Evolutionary conservation across 2,797 vertebrate genomes (phyloP).

Genomic region (Peromyscus nudipes): DNA sequence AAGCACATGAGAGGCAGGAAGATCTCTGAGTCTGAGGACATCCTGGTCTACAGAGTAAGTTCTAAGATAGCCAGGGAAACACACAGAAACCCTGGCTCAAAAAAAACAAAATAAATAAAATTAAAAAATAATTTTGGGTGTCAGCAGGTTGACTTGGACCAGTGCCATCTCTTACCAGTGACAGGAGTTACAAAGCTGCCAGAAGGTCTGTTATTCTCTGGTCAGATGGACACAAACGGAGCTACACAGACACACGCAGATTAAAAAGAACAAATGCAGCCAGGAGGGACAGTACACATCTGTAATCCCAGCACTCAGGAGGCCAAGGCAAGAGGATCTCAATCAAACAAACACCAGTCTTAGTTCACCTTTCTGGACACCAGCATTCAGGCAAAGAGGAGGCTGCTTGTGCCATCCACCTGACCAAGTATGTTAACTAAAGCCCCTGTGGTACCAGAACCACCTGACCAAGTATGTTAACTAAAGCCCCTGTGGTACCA

Average conservation of each 20-base stretch:
- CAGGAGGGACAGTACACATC: too few relatives aligned
- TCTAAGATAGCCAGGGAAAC: neutral
- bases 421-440: neutral
- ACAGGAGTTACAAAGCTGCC: neutral
- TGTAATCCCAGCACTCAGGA: neutral
- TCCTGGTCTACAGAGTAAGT: neutral
- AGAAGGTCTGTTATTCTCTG: neutral
- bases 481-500: neutral
- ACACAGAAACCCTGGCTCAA: neutral
- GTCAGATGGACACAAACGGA: neutral
- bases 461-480: neutral
- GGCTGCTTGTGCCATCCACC: fast-evolving
- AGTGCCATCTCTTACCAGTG: too few relatives aligned
- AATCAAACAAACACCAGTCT: neutral
- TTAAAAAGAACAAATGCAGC: neutral
- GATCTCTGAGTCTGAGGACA: neutral
- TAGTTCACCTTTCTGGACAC: neutral
- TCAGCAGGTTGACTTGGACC: neutral
- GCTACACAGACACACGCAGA: neutral
- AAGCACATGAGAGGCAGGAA: neutral
- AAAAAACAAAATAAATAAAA: neutral
- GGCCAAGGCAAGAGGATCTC: neutral
- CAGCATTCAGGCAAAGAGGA: too few relatives aligned
- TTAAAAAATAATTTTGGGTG: slow-evolving; percentile 9
- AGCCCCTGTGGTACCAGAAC: neutral